Percentiles rank a stretch among this genome's conserved stretches.
Evolutionary conservation across 1,140 invertebrate species (phyloP).

Genomic region (Littorina saxatilis): DNA sequence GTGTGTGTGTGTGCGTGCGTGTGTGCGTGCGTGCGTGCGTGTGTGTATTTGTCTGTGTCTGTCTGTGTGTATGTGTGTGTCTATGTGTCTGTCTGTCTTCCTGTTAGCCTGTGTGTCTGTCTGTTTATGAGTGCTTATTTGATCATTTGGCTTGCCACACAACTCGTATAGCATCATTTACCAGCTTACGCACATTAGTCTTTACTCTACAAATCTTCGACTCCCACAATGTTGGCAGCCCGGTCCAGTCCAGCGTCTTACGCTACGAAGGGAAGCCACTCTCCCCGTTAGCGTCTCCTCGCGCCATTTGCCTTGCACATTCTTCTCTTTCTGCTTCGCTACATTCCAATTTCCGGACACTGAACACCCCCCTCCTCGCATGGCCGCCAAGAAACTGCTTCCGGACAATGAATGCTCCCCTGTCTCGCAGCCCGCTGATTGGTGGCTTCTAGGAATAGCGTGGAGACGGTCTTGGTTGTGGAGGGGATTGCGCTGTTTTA

Average conservation of each 20-base stretch:
- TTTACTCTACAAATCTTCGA: too few relatives aligned
- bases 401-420: slow-evolving; percentile 16
- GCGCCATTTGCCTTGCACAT: not conserved
- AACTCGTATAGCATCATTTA: too few relatives aligned
- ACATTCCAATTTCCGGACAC: not conserved
- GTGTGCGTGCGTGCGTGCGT: slow-evolving; percentile 10
- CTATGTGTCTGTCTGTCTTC: not conserved
- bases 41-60: slow-evolving; percentile 12
- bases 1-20: too few relatives aligned
- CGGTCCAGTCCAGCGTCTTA: too few relatives aligned
- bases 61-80: slow-evolving; percentile 22
- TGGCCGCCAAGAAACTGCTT: slow-evolving; percentile 4
- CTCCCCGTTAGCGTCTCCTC: not conserved
- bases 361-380: not conserved
- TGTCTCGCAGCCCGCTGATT: slow-evolving; percentile 11
- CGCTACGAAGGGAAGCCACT: not conserved
- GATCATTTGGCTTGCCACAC: too few relatives aligned
- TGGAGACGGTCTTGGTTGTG: not conserved
- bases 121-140: not conserved
- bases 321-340: slow-evolving; percentile 4
- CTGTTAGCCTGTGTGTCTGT: not conserved
- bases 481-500: not conserved
- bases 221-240: too few relatives aligned
- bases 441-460: not conserved
- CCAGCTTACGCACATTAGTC: too few relatives aligned